Base-by-base conservation (phyloP, 92 coral and sea anemone species). In the Scolanthus callimorphus region DNA sequence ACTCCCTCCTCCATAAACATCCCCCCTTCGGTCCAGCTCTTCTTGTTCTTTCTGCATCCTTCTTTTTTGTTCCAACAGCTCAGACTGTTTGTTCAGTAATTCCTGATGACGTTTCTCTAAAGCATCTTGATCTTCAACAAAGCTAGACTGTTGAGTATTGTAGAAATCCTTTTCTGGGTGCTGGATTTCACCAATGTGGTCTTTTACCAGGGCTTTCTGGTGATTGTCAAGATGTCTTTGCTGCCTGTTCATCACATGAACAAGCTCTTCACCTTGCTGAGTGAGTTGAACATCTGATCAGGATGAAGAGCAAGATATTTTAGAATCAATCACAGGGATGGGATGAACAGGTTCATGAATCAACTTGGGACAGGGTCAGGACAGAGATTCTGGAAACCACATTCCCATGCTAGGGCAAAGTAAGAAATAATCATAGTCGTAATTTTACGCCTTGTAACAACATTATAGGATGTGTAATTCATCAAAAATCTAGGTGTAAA, bases 31-130 rank as follows among this genome's bases (percentile, higher is more conserved):
- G 4, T 71, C 67, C 38, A 81, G 57, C 20, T 81, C 80, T 23
- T 85, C 85, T 44, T 81, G 88, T 29, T 81, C 95, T 12, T 60
- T 60, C 43, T 70, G 88, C n/a, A 76, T 68, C 48, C 63, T 58
- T 43, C 78, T 62, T 53, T 76, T 75, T 17, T 85, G 84, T 28
- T 80, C 81, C 10, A 82, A 66, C 37, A 86, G 59, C 13, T 76
- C 82, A 2, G 60, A 45, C 15, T 86, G 89, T 25, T 74, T 49
- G 17, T 64, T 59, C 28, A 86, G 54, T 37, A 86, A 44, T 37
- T 66, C 68, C 23, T 57, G 39, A 1, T 57, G 85, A 34, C 63
- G 60, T 27, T 72, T 66, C 25, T 81, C 74, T 2, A 85, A 63
- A 21, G 17, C 23, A 13, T 55, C 53, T 13, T 39, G 49, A 24